phyloP scores from a whole-genome alignment of 2,797 vertebrate species.

The Australoheros facetus region DNA sequence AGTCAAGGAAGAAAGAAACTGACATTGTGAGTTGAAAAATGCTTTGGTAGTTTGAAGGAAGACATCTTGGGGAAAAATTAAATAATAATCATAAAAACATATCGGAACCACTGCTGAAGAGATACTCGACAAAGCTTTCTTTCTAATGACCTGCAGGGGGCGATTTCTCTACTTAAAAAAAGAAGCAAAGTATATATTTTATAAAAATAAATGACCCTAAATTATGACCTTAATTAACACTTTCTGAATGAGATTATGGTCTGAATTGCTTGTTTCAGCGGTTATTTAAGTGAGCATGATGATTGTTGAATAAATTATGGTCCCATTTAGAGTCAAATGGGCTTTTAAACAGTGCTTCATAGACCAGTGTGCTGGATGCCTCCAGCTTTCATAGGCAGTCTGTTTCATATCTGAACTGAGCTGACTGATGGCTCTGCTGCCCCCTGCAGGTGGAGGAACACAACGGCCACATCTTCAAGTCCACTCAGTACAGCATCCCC shows the following conservation, averaged over 20 bases:
- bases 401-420: not conserved
- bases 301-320: too few species aligned
- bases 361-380: not conserved
- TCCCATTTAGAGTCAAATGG: too few species aligned
- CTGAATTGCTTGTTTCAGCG: too few species aligned
- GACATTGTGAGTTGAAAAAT: slow-evolving; percentile 78
- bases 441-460: slow-evolving; percentile 92
- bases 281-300: too few species aligned
- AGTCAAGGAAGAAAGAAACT: slow-evolving; percentile 85
- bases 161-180: too few species aligned
- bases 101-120: not conserved
- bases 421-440: slow-evolving; percentile 23
- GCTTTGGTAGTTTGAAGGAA: not conserved
- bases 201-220: too few species aligned
- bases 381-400: not conserved
- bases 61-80: not conserved
- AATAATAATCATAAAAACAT: not conserved
- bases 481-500: slow-evolving; percentile 98
- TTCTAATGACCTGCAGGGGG: too few species aligned
- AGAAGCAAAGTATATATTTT: too few species aligned
- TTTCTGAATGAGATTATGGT: too few species aligned
- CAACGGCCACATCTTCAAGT: slow-evolving; percentile 97
- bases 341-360: not conserved
- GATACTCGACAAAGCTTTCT: too few species aligned
- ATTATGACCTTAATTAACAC: too few species aligned